A percentile compares a stretch with the other conserved stretches of the same genome.
Evolutionary conservation across 2,888 invertebrate species (phyloP).

Genomic region (Megastigmus dorsalis): DNA sequence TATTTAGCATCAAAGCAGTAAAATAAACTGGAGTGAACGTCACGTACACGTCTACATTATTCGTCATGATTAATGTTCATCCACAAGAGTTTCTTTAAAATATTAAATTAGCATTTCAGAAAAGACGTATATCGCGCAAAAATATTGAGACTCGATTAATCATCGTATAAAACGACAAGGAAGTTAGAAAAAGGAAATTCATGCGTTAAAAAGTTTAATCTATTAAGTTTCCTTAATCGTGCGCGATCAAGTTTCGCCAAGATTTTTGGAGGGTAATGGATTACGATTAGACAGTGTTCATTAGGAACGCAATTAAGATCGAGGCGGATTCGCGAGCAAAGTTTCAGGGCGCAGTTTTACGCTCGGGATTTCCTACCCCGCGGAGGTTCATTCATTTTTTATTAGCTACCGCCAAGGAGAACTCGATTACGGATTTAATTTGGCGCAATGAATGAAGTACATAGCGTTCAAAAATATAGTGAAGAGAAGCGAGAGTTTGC

Average conservation of each 20-base stretch:
- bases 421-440: constrained; percentile 45
- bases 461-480: neutral
- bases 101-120: no score
- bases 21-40: no score
- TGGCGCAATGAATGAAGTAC: constrained; percentile 6
- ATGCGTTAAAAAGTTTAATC: constrained; percentile 30
- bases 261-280: constrained; percentile 38
- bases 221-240: constrained; percentile 15
- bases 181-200: no score
- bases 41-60: no score
- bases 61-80: no score
- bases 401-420: constrained; percentile 21
- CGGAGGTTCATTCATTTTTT: constrained; percentile 47
- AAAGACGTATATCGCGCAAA: no score
- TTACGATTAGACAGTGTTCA: constrained; percentile 43
- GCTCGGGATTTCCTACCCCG: constrained; percentile 28
- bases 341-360: constrained; percentile 37
- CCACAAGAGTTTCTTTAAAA: no score
- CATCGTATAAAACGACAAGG: no score
- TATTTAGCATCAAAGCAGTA: no score
- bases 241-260: neutral
- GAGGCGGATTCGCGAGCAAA: constrained; percentile 23
- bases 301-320: constrained; percentile 47
- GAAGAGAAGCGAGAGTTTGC: neutral
- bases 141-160: no score